phyloP scores from a whole-genome alignment of 1,140 invertebrate genomes.

The Nebria ingens region DNA sequence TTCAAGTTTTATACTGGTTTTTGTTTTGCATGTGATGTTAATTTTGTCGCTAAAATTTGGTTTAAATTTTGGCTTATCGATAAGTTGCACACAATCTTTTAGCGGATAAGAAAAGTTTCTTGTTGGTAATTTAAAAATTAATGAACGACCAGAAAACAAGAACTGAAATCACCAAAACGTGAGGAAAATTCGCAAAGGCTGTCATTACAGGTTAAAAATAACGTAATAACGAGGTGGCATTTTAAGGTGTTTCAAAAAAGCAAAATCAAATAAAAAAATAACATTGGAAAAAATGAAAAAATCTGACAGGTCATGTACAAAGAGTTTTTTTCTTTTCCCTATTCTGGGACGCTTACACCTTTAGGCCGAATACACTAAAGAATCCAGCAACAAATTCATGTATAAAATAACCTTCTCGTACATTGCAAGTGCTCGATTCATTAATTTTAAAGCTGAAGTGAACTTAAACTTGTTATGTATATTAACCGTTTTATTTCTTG shows the following conservation, averaged over 20 bases:
- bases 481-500: slow-evolving; percentile 6
- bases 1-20: too few relatives aligned
- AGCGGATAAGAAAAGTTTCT: too few relatives aligned
- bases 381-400: background rate
- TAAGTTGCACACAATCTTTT: too few relatives aligned
- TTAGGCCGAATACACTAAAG: background rate
- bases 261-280: too few relatives aligned
- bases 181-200: background rate
- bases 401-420: background rate
- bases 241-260: background rate
- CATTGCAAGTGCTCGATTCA: background rate
- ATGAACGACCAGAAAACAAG: too few relatives aligned
- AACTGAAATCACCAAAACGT: too few relatives aligned
- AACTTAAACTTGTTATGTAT: slow-evolving; percentile 9
- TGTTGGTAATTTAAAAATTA: too few relatives aligned
- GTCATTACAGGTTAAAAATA: slow-evolving; percentile 3
- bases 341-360: background rate
- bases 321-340: background rate
- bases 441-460: slow-evolving; percentile 5
- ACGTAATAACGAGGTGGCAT: background rate
- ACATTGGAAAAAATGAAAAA: background rate
- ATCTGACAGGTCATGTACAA: background rate
- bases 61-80: too few relatives aligned
- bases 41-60: too few relatives aligned
- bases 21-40: too few relatives aligned